Conservation (phyloP, 2,113 vertebrate genomes). For the Miniopterus natalensis region DNA sequence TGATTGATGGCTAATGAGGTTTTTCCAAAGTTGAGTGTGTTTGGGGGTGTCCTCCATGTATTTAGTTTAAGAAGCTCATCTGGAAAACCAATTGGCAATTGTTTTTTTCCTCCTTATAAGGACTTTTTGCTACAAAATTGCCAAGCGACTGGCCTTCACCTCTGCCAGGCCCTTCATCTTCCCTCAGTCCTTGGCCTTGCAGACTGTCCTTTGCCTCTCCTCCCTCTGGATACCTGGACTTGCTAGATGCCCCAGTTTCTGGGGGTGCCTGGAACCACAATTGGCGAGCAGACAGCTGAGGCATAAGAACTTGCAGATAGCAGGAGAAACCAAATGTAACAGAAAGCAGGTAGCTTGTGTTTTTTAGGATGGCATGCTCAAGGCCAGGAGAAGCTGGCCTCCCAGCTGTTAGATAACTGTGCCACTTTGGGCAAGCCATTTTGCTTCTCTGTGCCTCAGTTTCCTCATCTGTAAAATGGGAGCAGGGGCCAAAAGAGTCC, state of each 20-base stretch:
- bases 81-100: background rate
- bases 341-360: background rate
- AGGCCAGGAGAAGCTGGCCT: background rate
- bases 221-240: conserved; percentile 8
- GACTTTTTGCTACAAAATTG: background rate
- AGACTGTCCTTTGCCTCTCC: background rate
- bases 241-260: background rate
- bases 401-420: background rate
- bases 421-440: background rate
- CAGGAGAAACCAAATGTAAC: background rate
- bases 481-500: background rate
- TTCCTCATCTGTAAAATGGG: conserved; percentile 27
- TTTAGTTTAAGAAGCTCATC: background rate
- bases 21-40: background rate
- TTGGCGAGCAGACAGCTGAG: background rate
- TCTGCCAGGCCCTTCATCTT: background rate
- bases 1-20: background rate
- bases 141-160: background rate
- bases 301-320: background rate
- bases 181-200: background rate
- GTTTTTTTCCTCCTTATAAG: background rate
- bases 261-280: conserved; percentile 4
- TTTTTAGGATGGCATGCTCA: background rate
- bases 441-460: background rate
- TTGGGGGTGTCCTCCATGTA: background rate